Base-by-base conservation (phyloP, 2,888 invertebrate genomes). In the Formica aserva region DNA sequence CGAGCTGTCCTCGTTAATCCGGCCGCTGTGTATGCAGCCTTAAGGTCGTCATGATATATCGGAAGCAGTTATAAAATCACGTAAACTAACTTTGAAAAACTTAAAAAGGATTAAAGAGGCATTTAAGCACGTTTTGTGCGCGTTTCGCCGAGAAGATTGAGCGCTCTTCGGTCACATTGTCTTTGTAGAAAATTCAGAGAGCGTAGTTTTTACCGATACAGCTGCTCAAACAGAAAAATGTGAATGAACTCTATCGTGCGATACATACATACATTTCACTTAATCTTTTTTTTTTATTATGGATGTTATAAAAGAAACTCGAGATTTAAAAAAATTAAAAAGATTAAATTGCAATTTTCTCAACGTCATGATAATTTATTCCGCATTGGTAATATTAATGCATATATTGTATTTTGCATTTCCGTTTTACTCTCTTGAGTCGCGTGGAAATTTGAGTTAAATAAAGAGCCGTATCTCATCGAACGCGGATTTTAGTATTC, bases 1-100 rank as follows among this genome's bases (percentile, higher is more conserved):
- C 22, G 41, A 69, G 71, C 78, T 80, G 72, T 80, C 60, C 72
- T 72, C 72, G 60, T 72, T 80, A 72, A 80, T 80, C 78, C 60
- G 72, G 72, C 35, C 72, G 55, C 13, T 18, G 78, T 18, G 78
- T 78, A 22, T 60, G 78, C 45, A 80, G 60, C 60, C 60, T 45
- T 80, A 72, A 80, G 60, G 60, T 80, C 72, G 32, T 60, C 78
- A 45, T 72, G 72, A 60, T 72, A 72, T 80, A 80, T 80, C 35
- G 60, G 45, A 80, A 80, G 18, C 74, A 60, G 45, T 78, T 72
- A 60, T 62, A 48, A 45, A 62, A 72, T 18, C 48, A 26, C 35
- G 35, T 72, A 60, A 78, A 72, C 60, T 71, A 60, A 78, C 72
- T 80, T 35, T 13, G 45, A 48, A 78, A 80, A 57, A 57, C 71